phyloP scores from a whole-genome alignment of 2,888 invertebrate genomes.

The Synergus itoensis region DNA sequence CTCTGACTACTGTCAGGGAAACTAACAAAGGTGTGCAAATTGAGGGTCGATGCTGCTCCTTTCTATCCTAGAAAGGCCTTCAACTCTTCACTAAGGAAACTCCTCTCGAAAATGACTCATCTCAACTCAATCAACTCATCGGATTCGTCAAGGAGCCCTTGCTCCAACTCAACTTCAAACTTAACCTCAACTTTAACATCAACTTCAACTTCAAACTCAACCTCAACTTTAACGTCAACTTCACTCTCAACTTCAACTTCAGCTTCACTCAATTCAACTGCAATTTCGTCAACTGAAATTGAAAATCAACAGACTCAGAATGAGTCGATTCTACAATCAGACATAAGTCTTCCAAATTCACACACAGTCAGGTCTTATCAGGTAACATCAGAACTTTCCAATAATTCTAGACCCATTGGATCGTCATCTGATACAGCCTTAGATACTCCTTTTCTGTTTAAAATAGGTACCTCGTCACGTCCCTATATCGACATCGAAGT shows the following conservation, averaged over 20 bases:
- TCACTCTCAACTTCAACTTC: too few species aligned
- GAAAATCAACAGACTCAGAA: too few species aligned
- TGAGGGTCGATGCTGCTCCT: slow-evolving; percentile 5
- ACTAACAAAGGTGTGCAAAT: not conserved
- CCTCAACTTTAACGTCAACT: too few species aligned
- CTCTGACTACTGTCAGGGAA: too few species aligned
- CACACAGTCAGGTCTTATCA: not conserved
- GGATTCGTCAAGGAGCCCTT: too few species aligned
- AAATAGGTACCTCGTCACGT: not conserved
- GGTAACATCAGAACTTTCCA: not conserved
- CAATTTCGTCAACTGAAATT: too few species aligned
- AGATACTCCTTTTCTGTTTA: not conserved
- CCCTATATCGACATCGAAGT: not conserved
- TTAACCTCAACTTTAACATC: too few species aligned
- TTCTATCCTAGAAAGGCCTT: not conserved
- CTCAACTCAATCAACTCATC: not conserved
- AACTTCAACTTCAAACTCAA: too few species aligned
- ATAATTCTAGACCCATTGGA: not conserved
- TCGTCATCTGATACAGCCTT: fast-evolving
- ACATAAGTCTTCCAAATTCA: not conserved
- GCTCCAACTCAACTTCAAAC: too few species aligned
- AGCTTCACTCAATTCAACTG: too few species aligned
- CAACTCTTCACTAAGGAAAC: not conserved
- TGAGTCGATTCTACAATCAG: not conserved
- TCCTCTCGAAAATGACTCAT: too few species aligned